A percentile compares a stretch with the other conserved stretches of the same genome.
Conservation (phyloP, 2,797 vertebrate genomes). For the Peromyscus eremicus region DNA sequence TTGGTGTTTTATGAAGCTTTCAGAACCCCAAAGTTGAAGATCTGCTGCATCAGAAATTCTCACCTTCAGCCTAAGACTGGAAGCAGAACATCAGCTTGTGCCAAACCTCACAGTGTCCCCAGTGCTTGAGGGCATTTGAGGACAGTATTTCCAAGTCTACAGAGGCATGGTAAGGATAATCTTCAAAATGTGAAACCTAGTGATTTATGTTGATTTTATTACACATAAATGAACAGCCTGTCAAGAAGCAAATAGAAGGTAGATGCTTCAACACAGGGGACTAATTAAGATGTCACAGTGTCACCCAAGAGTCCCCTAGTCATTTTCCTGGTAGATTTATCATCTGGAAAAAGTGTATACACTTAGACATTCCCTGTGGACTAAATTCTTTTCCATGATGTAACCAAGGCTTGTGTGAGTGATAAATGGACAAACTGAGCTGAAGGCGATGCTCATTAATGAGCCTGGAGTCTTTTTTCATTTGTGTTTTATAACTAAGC, state of each 20-base stretch:
- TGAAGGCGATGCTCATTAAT: neutral
- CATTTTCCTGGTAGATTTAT: slow-evolving; percentile 5
- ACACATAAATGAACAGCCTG: neutral
- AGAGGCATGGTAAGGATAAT: neutral
- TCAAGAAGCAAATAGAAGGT: neutral
- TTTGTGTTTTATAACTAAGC: neutral
- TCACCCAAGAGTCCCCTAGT: neutral
- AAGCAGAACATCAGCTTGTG: neutral
- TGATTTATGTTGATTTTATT: slow-evolving; percentile 34
- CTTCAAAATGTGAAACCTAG: neutral
- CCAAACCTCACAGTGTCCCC: neutral
- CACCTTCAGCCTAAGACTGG: neutral
- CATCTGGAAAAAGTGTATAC: neutral
- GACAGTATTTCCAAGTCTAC: neutral
- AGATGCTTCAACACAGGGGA: neutral
- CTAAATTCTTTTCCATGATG: neutral
- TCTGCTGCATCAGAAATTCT: neutral
- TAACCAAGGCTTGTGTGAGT: neutral
- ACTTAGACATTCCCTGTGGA: neutral
- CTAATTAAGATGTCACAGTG: neutral
- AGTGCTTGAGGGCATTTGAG: neutral
- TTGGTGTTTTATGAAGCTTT: neutral
- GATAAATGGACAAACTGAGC: neutral
- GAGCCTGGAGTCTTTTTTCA: neutral
- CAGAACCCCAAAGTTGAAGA: neutral